Conservation (phyloP, 2,113 vertebrate genomes). For the Xenopus borealis region DNA sequence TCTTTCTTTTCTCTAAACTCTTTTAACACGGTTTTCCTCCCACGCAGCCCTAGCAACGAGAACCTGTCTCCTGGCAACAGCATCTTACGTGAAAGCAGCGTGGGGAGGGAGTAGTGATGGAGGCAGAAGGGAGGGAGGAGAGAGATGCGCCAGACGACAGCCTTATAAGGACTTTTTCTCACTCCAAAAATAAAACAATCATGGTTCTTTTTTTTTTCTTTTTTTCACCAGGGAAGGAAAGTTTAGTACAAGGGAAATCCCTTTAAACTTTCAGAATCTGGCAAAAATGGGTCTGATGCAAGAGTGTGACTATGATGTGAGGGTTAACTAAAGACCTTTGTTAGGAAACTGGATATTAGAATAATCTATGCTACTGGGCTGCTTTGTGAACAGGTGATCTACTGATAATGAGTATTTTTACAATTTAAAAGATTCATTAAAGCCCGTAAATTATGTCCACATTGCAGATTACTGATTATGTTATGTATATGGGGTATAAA, state of each 20-base stretch:
- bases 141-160: slow-evolving; percentile 45
- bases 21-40: slow-evolving; percentile 46
- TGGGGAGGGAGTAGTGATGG: slow-evolving; percentile 32
- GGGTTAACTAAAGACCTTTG: no score
- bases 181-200: slow-evolving; percentile 45
- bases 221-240: slow-evolving; percentile 39
- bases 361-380: no score
- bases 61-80: slow-evolving; percentile 45
- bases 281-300: neutral
- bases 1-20: slow-evolving; percentile 32
- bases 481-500: no score
- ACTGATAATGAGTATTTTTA: no score
- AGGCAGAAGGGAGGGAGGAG: slow-evolving; percentile 39
- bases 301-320: neutral
- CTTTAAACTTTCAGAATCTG: slow-evolving; percentile 30
- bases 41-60: slow-evolving; percentile 46
- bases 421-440: no score
- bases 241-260: slow-evolving; percentile 42
- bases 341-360: no score
- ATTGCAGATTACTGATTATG: no score
- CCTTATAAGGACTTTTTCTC: slow-evolving; percentile 47
- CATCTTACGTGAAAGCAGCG: slow-evolving; percentile 45
- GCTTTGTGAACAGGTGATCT: no score
- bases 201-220: slow-evolving; percentile 11
- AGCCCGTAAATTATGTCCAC: no score